A percentile compares a stretch with the other conserved stretches of the same genome.
Evolutionary conservation across 2,797 vertebrate species (phyloP).

Genomic region (Austrolebias charrua): DNA sequence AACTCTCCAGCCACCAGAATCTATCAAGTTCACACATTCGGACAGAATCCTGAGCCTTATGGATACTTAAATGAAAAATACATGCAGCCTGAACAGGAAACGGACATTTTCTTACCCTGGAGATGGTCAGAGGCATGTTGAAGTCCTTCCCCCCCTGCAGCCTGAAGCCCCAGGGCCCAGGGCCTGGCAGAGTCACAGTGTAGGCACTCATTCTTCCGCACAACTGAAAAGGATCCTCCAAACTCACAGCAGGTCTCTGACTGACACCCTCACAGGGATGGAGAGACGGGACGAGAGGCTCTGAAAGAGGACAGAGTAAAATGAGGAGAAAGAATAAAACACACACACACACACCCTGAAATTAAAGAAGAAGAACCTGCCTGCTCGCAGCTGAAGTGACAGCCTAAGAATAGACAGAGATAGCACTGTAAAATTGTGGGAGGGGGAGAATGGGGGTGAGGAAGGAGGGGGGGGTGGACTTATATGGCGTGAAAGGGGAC

Average conservation of each 20-base stretch:
- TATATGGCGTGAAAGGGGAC: conserved; percentile 98
- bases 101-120: conserved; percentile 76
- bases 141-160: conserved; percentile 98
- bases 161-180: conserved; percentile 96
- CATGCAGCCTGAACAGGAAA: neutral
- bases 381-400: conserved; percentile 85
- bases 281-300: conserved; percentile 29
- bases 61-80: neutral
- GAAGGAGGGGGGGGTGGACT: conserved; percentile 74
- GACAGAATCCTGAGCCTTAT: neutral
- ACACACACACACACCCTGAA: neutral
- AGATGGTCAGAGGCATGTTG: conserved; percentile 98
- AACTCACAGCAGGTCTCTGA: neutral
- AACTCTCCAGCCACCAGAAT: neutral
- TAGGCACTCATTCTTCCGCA: conserved; percentile 86
- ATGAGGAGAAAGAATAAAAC: neutral
- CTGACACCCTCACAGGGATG: conserved; percentile 17
- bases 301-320: conserved; percentile 40
- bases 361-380: conserved; percentile 76
- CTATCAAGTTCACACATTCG: neutral
- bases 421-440: conserved; percentile 83
- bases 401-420: conserved; percentile 97
- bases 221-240: conserved; percentile 16
- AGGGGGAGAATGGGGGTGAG: conserved; percentile 65
- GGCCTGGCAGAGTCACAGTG: conserved; percentile 88